Evolutionary conservation across 2,888 invertebrate genomes (phyloP), one percentile per base, ranked within the genome.

Genomic region (Nephrotoma guestfalica): DNA sequence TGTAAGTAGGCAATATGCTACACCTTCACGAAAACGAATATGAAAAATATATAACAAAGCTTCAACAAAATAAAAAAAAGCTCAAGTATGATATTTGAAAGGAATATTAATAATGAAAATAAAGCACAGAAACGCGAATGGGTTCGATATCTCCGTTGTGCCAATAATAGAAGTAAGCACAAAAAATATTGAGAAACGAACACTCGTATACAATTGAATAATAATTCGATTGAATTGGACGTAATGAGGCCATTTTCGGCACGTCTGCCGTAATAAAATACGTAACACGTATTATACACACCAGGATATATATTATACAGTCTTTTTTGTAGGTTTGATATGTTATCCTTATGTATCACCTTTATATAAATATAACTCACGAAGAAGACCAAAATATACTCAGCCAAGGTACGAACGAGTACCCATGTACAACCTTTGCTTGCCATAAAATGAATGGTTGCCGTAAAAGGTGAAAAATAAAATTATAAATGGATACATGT

Each of bases 181-280:
- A 15, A 51, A 51, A 51, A 51, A 15, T 51, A 51, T 51, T 30
- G 71, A 30, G 7, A 71, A 71, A 71, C 9, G 71, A 71, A 18
- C 15, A 15, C 13, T 30, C 30, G 13, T 47, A 11, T 3, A 83
- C 84, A 84, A 84, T 84, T 41, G 84, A 84, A 84, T 84, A 15
- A 7, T 15, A 41, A 84, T 84, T 84, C 84, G 84, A 84, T 84
- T 84, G 84, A 41, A 84, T 84, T 84, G 84, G 84, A 84, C 84
- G 84, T 84, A 84, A 84, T 42, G 84, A 84, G 84, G 84, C 84
- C 84, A 84, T 84, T 84, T 84, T 84, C 41, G 42, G 42, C 41
- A 84, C 84, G 84, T 84, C 84, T 84, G 84, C 41, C n/a, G 6
- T 42, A 84, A 84, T 84, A 84, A 71, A 47, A 47, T 13, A 71